Percentiles rank a stretch among this genome's conserved stretches.
These are phyloP conservation scores for Ephestia elutella DNA, from an alignment of 1,140 invertebrate genomes.

Conservation along the genomic window DNA sequence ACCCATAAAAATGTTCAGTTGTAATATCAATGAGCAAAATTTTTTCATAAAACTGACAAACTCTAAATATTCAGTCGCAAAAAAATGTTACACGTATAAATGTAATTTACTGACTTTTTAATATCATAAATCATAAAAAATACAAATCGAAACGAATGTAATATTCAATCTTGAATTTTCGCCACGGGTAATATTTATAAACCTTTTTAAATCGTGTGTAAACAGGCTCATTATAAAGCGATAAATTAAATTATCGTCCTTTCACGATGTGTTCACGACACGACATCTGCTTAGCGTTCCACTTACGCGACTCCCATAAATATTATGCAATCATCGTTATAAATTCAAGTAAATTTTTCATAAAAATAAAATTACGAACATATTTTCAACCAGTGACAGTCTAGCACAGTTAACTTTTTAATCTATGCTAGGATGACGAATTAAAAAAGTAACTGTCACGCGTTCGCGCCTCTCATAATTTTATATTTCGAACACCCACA, in stretches of 20 bases:
- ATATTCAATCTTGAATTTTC: constrained; percentile 3
- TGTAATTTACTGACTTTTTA: too few relatives aligned
- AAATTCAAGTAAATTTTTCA: constrained; percentile 16
- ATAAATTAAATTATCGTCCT: constrained; percentile 68
- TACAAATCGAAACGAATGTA: background rate
- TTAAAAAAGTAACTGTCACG: constrained; percentile 52
- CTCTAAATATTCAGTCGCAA: too few relatives aligned
- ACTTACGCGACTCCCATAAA: constrained; percentile 50
- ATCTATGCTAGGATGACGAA: constrained; percentile 36
- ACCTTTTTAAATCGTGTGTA: constrained; percentile 39
- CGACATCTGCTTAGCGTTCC: constrained; percentile 50
- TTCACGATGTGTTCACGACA: constrained; percentile 48
- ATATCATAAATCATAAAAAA: background rate
- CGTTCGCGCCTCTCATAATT: constrained; percentile 63
- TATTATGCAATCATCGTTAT: constrained; percentile 46
- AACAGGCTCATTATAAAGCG: constrained; percentile 61
- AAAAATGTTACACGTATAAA: too few relatives aligned
- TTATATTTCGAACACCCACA: constrained; percentile 71
- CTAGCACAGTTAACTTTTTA: constrained; percentile 36
- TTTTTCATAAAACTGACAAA: too few relatives aligned
- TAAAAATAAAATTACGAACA: constrained; percentile 10
- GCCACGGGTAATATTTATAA: constrained; percentile 12
- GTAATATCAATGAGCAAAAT: too few relatives aligned
- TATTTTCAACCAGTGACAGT: constrained; percentile 14
- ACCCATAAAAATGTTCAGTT: too few relatives aligned